Evolutionary conservation across 64 coral and sea anemone species (phyloP).

Genomic region (Pocillopora verrucosa): DNA sequence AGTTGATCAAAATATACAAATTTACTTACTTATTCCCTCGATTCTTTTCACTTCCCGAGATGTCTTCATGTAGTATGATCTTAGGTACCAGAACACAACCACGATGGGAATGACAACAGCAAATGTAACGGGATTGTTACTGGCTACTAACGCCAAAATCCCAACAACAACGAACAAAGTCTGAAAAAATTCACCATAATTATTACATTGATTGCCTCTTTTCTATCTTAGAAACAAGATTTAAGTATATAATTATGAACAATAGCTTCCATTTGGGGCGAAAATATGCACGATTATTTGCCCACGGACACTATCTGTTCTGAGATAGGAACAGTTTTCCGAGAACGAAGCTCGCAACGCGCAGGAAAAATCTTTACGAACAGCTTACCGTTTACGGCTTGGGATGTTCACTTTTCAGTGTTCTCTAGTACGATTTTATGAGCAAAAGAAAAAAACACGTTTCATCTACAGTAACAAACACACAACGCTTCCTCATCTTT

Average conservation of each 20-base stretch:
- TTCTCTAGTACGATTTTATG: too few relatives aligned
- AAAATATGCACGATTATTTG: too few relatives aligned
- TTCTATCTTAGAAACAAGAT: neutral
- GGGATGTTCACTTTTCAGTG: too few relatives aligned
- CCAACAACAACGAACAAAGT: conserved; percentile 79
- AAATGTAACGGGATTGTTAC: conserved; percentile 86
- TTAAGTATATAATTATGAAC: neutral
- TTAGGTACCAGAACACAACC: conserved; percentile 57
- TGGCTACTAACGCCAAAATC: conserved; percentile 75
- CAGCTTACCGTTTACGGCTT: too few relatives aligned
- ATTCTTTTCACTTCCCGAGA: conserved; percentile 87
- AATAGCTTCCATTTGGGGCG: neutral
- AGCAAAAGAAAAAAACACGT: too few relatives aligned
- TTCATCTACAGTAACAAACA: too few relatives aligned
- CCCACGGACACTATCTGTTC: too few relatives aligned
- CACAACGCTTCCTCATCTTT: too few relatives aligned
- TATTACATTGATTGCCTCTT: neutral
- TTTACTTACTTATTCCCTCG: conserved; percentile 86
- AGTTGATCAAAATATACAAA: neutral
- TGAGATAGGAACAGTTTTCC: too few relatives aligned
- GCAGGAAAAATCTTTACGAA: too few relatives aligned
- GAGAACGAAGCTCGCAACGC: too few relatives aligned
- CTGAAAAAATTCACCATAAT: neutral
- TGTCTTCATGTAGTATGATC: conserved; percentile 82
- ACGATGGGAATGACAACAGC: conserved; percentile 72